Evolutionary conservation across 2,797 vertebrate species (phyloP), one percentile per base, ranked within the genome.

Genomic region (Sebastes wilsoni): DNA sequence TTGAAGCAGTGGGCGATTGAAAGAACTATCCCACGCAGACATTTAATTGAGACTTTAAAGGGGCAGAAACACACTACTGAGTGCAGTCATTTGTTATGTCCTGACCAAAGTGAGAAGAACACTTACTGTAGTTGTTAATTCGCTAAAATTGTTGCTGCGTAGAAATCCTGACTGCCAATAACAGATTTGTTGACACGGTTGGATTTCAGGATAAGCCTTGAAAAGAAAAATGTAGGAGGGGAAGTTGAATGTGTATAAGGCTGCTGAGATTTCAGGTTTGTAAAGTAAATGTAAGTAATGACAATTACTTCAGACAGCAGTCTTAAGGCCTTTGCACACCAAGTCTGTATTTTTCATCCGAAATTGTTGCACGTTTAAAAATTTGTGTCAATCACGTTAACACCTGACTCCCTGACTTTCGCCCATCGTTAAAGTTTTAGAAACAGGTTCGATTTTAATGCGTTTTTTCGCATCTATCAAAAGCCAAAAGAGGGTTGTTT

Each of bases 21-120:
- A 71, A 72, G 62, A 84, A 65, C 32, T 32, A 27, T 72, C 78
- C 64, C 64, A 52, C 34, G 1, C 59, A 69, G 25, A 36, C 69
- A 46, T 83, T 82, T 82, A 74, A 80, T 77, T 71, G 36, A 80
- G 73, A 75, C 62, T 69, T 73, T 72, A 68, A 58, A 68, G 42
- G 27, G 9, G 52, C 54, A 30, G 30, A 65, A 67, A 65, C 10
- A 22, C 4, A 13, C 58, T 55, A 6, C 2, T 32, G 64, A 83
- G 74, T 72, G 60, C 62, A 30, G 38, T 11, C 4, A n/a, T 72
- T 66, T 72, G 27, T 66, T 42, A 9, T 27, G 32, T 56, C 38
- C 76, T 74, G 23, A 72, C 22, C 9, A 73, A 70, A 72, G 34
- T 73, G 52, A 68, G 14, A 71, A 59, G 10, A 56, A 61, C 38